Evolutionary conservation across 2,797 vertebrate species (phyloP).

Genomic region (Arctocebus calabarensis): DNA sequence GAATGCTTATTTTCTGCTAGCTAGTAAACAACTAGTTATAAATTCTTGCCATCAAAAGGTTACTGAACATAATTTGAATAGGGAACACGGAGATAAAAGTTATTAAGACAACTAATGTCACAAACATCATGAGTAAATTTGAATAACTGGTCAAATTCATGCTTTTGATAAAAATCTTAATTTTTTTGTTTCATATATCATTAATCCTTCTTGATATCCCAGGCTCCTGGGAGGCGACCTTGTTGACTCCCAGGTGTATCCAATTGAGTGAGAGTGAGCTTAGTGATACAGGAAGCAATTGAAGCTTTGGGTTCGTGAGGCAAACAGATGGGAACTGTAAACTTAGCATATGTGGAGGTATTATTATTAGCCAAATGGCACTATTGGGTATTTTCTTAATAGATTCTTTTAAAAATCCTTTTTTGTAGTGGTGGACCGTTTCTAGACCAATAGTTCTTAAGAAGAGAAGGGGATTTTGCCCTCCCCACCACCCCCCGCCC

Average conservation of each 20-base stretch:
- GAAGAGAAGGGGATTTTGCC: conserved; percentile 3
- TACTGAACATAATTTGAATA: conserved; percentile 31
- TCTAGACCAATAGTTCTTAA: conserved; percentile 12
- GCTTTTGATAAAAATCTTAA: background rate
- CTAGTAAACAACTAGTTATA: conserved; percentile 29
- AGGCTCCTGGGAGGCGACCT: background rate
- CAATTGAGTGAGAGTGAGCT: conserved; percentile 5
- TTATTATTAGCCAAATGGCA: conserved; percentile 39
- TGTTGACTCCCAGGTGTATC: background rate
- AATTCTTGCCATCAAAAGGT: background rate
- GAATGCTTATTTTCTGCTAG: background rate
- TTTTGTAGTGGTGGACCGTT: background rate
- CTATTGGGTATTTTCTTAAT: conserved; percentile 45
- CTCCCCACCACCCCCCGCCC: too few relatives aligned
- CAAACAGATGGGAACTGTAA: conserved; percentile 30
- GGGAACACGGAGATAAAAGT: background rate
- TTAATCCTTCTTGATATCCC: background rate
- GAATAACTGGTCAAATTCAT: conserved; percentile 11
- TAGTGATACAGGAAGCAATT: conserved; percentile 45
- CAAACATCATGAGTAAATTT: background rate
- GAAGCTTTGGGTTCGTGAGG: conserved; percentile 32
- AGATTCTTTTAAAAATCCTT: conserved; percentile 56
- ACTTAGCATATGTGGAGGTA: background rate
- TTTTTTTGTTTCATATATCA: background rate
- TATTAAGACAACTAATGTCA: background rate